Percentiles rank a stretch among this genome's conserved stretches.
These are phyloP conservation scores for Hylia prasina DNA, from an alignment of 2,113 vertebrate species.

Conservation along the genomic window DNA sequence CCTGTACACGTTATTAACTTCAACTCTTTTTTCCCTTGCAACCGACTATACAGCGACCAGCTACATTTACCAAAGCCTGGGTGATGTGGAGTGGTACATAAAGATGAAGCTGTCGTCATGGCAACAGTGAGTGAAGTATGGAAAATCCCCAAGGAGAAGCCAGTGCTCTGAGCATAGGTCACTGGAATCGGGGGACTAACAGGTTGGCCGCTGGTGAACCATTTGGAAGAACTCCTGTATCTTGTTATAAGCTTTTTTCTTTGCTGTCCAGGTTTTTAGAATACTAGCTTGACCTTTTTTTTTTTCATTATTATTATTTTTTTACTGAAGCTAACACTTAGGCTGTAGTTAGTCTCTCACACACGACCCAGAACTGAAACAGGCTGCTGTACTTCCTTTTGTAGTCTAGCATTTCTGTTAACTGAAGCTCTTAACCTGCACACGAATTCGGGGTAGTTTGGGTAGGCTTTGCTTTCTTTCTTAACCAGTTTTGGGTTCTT, in stretches of 20 bases:
- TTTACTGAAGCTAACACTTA: conserved; percentile 44
- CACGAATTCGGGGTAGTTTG: not conserved
- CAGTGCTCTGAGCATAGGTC: conserved; percentile 99
- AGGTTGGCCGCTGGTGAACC: conserved; percentile 99
- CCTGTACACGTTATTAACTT: conserved; percentile 93
- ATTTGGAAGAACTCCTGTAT: conserved; percentile 98
- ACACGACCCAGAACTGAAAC: conserved; percentile 28
- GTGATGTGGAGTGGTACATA: conserved; percentile 99
- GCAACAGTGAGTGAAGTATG: conserved; percentile 99
- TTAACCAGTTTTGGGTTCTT: conserved; percentile 11
- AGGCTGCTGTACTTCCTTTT: conserved; percentile 33
- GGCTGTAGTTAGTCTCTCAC: conserved; percentile 46
- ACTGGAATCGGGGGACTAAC: conserved; percentile 99
- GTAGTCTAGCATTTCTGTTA: conserved; percentile 35
- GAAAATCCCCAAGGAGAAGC: conserved; percentile 98
- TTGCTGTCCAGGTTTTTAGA: conserved; percentile 89
- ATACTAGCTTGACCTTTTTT: conserved; percentile 47
- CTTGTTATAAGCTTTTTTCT: conserved; percentile 97
- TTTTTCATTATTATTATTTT: not conserved
- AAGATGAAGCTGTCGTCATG: conserved; percentile 99
- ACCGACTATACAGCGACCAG: conserved; percentile 99
- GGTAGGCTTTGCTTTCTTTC: conserved; percentile 19
- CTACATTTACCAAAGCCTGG: conserved; percentile 99
- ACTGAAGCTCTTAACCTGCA: conserved; percentile 40
- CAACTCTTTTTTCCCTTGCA: conserved; percentile 92